Conservation (phyloP, 64 coral and sea anemone species). For the Platygyra sinensis region DNA sequence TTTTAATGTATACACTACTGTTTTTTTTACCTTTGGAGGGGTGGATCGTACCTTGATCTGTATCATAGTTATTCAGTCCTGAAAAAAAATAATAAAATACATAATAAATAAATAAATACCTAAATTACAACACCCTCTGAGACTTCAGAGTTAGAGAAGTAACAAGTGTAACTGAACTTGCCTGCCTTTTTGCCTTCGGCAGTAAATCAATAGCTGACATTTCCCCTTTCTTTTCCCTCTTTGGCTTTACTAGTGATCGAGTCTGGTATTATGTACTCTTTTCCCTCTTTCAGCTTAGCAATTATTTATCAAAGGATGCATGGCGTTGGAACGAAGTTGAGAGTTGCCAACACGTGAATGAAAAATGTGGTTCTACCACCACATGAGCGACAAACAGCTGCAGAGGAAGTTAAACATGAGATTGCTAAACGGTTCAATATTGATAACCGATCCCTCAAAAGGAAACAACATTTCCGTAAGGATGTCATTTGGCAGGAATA, state of each 20-base stretch:
- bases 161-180: neutral
- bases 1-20: too few relatives aligned
- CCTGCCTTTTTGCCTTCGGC: conserved; percentile 20
- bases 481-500: neutral
- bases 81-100: too few relatives aligned
- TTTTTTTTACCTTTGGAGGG: too few relatives aligned
- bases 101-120: too few relatives aligned
- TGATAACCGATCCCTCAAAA: neutral
- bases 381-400: neutral
- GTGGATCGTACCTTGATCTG: too few relatives aligned
- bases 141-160: too few relatives aligned
- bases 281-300: neutral
- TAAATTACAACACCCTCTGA: too few relatives aligned
- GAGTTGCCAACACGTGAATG: neutral
- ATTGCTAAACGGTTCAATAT: neutral
- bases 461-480: neutral
- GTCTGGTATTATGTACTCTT: neutral
- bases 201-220: neutral
- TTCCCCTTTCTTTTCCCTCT: neutral
- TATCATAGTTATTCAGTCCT: too few relatives aligned
- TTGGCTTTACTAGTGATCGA: neutral
- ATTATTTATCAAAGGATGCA: neutral
- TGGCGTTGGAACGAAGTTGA: neutral
- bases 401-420: neutral
- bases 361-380: neutral